A percentile compares a stretch with the other conserved stretches of the same genome.
phyloP scores from a whole-genome alignment of 2,888 invertebrate species.

The Limenitis camilla region DNA sequence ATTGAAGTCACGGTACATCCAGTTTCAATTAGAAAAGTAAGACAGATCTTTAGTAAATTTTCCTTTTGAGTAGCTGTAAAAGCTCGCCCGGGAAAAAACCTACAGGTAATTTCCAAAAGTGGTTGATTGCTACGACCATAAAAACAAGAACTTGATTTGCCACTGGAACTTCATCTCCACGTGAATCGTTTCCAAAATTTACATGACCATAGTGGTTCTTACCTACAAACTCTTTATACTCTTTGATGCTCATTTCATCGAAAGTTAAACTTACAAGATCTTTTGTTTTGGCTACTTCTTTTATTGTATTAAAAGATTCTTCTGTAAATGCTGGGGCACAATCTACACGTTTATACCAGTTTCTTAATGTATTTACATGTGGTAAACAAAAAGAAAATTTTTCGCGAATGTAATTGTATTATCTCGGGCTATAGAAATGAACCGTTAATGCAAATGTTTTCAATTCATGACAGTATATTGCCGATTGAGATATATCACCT shows the following conservation, averaged over 20 bases:
- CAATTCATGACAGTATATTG: no score
- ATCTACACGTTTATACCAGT: constrained; percentile 2
- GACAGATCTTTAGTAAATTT: not conserved
- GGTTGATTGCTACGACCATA: not conserved
- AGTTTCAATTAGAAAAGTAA: not conserved
- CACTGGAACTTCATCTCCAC: constrained; percentile 6
- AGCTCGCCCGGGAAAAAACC: no score
- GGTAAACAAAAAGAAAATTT: constrained; percentile 3
- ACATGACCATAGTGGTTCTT: constrained; percentile 7
- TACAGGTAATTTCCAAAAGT: not conserved
- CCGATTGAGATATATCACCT: no score
- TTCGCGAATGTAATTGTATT: constrained; percentile 6
- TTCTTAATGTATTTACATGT: not conserved
- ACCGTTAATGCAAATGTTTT: constrained; percentile 3
- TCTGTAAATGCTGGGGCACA: constrained; percentile 4
- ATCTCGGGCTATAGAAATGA: constrained; percentile 8
- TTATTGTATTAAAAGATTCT: constrained; percentile 1
- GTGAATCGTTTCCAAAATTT: constrained; percentile 5
- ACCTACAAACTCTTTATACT: constrained; percentile 1
- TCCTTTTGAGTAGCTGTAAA: not conserved
- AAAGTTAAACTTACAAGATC: not conserved
- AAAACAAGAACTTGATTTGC: not conserved
- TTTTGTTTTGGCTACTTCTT: not conserved
- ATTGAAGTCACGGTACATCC: not conserved
- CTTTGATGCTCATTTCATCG: constrained; percentile 1